Base-by-base conservation (phyloP, 2,888 invertebrate genomes). In the Falcaria lacertinaria region DNA sequence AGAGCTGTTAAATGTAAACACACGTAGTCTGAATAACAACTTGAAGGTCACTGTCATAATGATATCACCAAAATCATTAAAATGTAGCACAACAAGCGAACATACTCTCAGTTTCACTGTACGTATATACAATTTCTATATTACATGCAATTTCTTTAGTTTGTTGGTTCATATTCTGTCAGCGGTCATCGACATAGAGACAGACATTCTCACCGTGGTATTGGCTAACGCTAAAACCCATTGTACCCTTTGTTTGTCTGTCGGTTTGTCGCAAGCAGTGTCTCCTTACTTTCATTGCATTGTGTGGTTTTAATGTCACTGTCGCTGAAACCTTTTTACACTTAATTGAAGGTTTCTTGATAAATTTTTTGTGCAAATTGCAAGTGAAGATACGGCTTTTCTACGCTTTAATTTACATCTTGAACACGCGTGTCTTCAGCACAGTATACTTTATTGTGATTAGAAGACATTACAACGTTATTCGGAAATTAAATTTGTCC, bases 271-370 rank as follows among this genome's bases (percentile, higher is more conserved):
- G 37, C 37, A 37, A 37, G 14, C 39, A 15, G 42, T 28, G 28
- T 28, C 48, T 52, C 47, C 48, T 48, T 45, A 47, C 52, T 47
- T 51, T 49, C 45, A 16, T 46, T 40, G 38, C 45, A 42, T 51
- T 47, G 47, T 51, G 22, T 25, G 44, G 28, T 7, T 28, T 7
- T 28, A 28, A 28, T 11, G 39, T 45, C 42, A 42, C 22, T 7
- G 22, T 22, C 7, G n/a, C n/a, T 22, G 7, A 6, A 11, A 11
- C 28, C 28, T 11, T 28, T 28, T 7, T 7, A 11, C 28, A 28
- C 28, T 28, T 19, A 7, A 28, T 28, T 28, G 11, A 7, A 11
- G 11, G 11, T n/a, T n/a, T n/a, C n/a, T n/a, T n/a, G n/a, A n/a
- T n/a, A n/a, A n/a, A n/a, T n/a, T n/a, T n/a, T n/a, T n/a, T n/a